These are phyloP conservation scores for Cepaea nemoralis DNA, from an alignment of 1,140 invertebrate species.

Conservation along the genomic window DNA sequence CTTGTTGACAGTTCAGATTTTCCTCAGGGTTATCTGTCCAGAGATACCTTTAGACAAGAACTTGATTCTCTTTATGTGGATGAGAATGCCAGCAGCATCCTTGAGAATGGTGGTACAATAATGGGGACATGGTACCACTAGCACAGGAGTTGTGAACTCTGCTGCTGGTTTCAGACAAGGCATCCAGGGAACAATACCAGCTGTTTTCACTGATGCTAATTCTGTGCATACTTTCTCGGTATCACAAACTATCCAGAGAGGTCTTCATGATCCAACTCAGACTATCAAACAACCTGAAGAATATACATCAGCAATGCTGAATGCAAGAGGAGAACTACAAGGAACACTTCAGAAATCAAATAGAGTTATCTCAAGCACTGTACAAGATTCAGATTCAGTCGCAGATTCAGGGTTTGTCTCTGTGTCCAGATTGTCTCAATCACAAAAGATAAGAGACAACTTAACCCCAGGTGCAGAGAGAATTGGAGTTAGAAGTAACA, in stretches of 20 bases:
- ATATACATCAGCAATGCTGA: background rate
- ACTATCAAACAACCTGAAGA: slow-evolving; percentile 39
- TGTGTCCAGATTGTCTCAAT: background rate
- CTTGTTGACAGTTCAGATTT: slow-evolving; percentile 82
- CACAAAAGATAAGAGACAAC: background rate
- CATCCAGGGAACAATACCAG: slow-evolving; percentile 83
- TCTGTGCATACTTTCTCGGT: slow-evolving; percentile 80
- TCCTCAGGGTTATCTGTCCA: slow-evolving; percentile 79
- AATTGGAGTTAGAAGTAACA: background rate
- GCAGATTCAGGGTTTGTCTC: background rate
- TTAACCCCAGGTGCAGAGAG: background rate
- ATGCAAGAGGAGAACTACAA: background rate
- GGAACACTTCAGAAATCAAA: background rate
- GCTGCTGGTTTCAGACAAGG: slow-evolving; percentile 80
- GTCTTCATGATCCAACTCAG: slow-evolving; percentile 78
- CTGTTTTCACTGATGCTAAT: slow-evolving; percentile 77
- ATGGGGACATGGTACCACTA: slow-evolving; percentile 9
- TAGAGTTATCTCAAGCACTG: background rate
- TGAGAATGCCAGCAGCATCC: background rate
- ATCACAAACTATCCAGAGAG: slow-evolving; percentile 78
- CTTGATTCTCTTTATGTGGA: background rate
- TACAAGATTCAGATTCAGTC: background rate
- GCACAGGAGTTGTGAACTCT: slow-evolving; percentile 49
- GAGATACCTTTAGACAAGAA: slow-evolving; percentile 84
- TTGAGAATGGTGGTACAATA: background rate